phyloP scores from a whole-genome alignment of 23 tunicate genomes.

The Diplosoma virens region DNA sequence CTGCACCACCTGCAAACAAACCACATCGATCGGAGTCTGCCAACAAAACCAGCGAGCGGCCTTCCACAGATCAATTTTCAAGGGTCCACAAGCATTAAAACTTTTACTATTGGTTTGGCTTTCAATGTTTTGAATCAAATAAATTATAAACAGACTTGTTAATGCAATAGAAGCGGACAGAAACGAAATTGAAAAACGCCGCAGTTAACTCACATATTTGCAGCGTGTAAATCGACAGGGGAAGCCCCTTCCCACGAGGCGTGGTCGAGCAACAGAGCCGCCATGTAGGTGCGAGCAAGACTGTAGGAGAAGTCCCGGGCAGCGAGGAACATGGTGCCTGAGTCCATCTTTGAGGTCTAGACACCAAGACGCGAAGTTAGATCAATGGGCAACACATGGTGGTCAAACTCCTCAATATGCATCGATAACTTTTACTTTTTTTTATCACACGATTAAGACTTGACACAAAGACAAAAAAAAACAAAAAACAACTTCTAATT shows the following conservation, averaged over 20 bases:
- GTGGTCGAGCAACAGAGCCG: slow-evolving; percentile 76
- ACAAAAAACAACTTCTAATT: too few relatives aligned
- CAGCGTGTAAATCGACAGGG: slow-evolving; percentile 64
- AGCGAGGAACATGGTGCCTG: slow-evolving; percentile 45
- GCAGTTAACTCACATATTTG: slow-evolving; percentile 46
- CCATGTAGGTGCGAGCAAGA: slow-evolving; percentile 58
- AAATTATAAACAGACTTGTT: too few relatives aligned
- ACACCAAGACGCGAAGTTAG: neutral
- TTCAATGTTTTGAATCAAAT: too few relatives aligned
- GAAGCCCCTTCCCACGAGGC: slow-evolving; percentile 75
- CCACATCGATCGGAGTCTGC: neutral
- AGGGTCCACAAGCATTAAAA: too few relatives aligned
- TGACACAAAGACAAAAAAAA: neutral
- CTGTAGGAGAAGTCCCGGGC: slow-evolving; percentile 90
- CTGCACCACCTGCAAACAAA: slow-evolving; percentile 60
- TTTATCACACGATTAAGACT: neutral
- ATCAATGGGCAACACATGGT: neutral
- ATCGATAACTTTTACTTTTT: too few relatives aligned
- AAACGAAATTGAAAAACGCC: neutral
- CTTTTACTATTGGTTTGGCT: neutral
- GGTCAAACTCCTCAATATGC: neutral
- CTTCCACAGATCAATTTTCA: too few relatives aligned
- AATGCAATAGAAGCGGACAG: too few relatives aligned
- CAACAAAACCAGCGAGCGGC: neutral
- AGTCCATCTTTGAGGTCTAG: slow-evolving; percentile 30